Conservation (phyloP, 2,888 invertebrate genomes). For the Drosophila mettleri region DNA sequence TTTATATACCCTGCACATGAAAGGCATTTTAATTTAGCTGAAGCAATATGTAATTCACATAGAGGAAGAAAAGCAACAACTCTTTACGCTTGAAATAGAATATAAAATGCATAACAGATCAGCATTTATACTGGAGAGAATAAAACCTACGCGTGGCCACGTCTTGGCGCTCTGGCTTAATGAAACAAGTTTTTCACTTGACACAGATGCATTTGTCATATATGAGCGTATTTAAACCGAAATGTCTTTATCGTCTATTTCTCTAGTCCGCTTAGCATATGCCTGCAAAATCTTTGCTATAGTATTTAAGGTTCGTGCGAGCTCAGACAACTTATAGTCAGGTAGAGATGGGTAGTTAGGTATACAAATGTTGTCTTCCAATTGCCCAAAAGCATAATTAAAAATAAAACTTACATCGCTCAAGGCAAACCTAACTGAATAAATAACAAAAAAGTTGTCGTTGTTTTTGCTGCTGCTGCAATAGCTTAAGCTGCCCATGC, state of each 20-base stretch:
- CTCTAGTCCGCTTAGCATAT: no score
- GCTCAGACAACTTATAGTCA: not conserved
- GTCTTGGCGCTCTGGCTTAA: not conserved
- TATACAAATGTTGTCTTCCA: slow-evolving; percentile 35
- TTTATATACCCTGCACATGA: not conserved
- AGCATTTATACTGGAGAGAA: not conserved
- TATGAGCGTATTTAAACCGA: no score
- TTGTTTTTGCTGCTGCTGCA: slow-evolving; percentile 19
- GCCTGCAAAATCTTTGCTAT: not conserved
- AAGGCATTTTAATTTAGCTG: not conserved
- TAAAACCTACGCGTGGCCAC: not conserved
- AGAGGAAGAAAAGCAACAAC: no score
- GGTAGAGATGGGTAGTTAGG: slow-evolving; percentile 10
- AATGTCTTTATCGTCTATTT: no score
- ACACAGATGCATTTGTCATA: not conserved
- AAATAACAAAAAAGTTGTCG: slow-evolving; percentile 37
- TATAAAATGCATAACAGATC: not conserved
- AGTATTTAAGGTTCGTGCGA: not conserved
- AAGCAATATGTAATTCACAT: not conserved
- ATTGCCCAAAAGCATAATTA: slow-evolving; percentile 61
- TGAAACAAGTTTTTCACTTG: not conserved
- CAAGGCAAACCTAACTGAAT: slow-evolving; percentile 34
- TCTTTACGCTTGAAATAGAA: no score
- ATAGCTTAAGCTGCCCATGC: slow-evolving; percentile 18
- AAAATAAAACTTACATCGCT: slow-evolving; percentile 65